phyloP scores from a whole-genome alignment of 1,140 invertebrate genomes.

The Nymphalis io region DNA sequence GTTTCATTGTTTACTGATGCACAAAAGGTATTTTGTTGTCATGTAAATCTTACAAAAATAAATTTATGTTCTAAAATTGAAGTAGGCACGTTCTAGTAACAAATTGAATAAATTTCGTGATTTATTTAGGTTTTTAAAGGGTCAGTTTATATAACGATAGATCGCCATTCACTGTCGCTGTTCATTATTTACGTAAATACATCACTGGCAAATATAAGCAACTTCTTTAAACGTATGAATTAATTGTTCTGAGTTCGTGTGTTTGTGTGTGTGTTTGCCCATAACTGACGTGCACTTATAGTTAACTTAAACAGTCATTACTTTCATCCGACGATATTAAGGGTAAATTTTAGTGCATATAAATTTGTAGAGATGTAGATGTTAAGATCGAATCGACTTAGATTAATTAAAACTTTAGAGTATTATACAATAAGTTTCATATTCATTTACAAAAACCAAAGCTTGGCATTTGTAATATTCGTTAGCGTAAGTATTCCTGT shows the following conservation, averaged over 20 bases:
- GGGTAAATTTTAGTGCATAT: constrained; percentile 1
- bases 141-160: background rate
- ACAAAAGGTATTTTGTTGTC: too few species aligned
- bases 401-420: background rate
- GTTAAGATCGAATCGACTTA: background rate
- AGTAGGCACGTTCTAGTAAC: too few species aligned
- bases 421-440: background rate
- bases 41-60: too few species aligned
- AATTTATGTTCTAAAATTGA: too few species aligned
- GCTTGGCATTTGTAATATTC: constrained; percentile 3
- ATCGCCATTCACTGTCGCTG: too few species aligned
- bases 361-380: background rate
- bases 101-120: background rate
- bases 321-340: background rate
- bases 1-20: too few species aligned
- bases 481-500: background rate
- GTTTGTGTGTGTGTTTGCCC: background rate
- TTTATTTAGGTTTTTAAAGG: background rate
- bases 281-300: background rate
- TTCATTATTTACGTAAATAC: too few species aligned
- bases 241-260: background rate
- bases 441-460: constrained; percentile 10
- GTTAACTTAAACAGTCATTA: background rate
- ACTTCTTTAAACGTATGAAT: too few species aligned
- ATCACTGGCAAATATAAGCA: too few species aligned